phyloP scores from a whole-genome alignment of 2,888 invertebrate genomes.

The Thera obeliscata region DNA sequence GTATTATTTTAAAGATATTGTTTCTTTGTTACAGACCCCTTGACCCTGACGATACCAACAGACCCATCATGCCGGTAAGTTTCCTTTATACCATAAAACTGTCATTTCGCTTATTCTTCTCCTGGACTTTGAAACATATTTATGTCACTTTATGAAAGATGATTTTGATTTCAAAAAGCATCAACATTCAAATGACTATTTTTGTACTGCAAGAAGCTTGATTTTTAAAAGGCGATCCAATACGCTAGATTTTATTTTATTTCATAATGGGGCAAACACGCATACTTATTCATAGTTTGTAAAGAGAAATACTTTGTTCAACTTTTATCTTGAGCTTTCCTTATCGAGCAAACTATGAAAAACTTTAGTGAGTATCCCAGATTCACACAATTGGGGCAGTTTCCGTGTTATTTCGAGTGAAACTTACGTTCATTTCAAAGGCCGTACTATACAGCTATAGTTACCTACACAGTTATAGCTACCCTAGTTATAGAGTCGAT shows the following conservation, averaged over 20 bases:
- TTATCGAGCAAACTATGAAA: no score
- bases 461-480: conserved; percentile 11
- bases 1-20: not conserved
- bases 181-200: no score
- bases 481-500: conserved; percentile 46
- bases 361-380: no score
- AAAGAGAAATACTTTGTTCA: no score
- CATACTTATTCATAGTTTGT: no score
- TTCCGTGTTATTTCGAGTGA: not conserved
- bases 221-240: no score
- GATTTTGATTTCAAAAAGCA: no score
- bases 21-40: conserved; percentile 50
- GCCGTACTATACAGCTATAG: not conserved
- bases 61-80: conserved; percentile 51
- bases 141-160: no score
- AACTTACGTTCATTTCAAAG: not conserved
- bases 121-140: not conserved
- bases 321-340: no score
- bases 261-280: no score
- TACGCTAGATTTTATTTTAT: no score
- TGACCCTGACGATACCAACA: conserved; percentile 29
- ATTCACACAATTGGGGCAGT: not conserved
- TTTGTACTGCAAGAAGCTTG: no score
- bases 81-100: conserved; percentile 17
- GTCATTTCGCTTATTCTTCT: not conserved